Base-by-base conservation (phyloP, 2,888 invertebrate genomes). In the Sipha maydis region DNA sequence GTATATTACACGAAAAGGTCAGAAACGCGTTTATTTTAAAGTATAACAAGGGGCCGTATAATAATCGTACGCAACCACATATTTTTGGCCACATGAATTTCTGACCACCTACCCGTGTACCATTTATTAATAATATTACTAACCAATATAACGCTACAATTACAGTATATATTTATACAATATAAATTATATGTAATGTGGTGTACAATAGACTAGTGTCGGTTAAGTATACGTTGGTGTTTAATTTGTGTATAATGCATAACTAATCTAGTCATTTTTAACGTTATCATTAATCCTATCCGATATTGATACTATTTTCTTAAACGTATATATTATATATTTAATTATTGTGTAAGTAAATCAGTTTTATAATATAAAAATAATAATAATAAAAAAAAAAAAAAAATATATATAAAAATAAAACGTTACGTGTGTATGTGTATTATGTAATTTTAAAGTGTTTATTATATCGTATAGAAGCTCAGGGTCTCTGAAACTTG, bases 401-500 rank as follows among this genome's bases (percentile, higher is more conserved):
- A n/a, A n/a, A n/a, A n/a, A n/a, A n/a, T n/a, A n/a, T n/a, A n/a
- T n/a, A n/a, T n/a, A 38, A 38, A 38, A 38, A 38, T 7, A 14
- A 48, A 48, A 48, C 48, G 11, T 28, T 28, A 71, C 69, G 71
- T 48, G 7, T 34, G 11, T n/a, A 34, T 48, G 7, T 34, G 11
- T n/a, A 34, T 19, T 75, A 56, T 61, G 38, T 84, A 84, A 75
- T 31, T 21, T 28, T 75, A 61, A 56, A 38, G 21, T 38, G 38
- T 38, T 75, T 54, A 69, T 83, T 38, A 28, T 38, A 76, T 77
- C 54, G 31, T 85, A 78, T 78, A 77, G 85, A 41, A 78, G 17
- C 85, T 77, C 85, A 78, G 85, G 77, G 85, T 85, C 77, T 69
- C 77, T 69, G 85, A 85, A 85, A 67, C 48, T 1, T 31, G 9